Percentiles rank a stretch among this genome's conserved stretches.
Conservation (phyloP, 2,113 vertebrate genomes). For the Speoplatyrhinus poulsoni region DNA sequence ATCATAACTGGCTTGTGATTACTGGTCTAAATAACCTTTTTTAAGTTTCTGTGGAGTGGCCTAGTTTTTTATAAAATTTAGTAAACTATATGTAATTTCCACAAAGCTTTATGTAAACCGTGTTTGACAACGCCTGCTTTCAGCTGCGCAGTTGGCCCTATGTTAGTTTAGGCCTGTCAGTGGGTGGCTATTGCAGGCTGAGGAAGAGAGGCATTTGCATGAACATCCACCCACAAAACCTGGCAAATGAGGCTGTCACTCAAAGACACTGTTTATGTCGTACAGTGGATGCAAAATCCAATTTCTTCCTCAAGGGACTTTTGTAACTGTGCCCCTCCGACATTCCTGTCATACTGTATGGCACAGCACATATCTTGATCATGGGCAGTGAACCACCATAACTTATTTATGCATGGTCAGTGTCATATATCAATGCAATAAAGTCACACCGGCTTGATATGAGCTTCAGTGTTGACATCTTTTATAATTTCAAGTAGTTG, state of each 20-base stretch:
- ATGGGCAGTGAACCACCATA: neutral
- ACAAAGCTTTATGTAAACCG: conserved; percentile 58
- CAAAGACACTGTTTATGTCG: conserved; percentile 67
- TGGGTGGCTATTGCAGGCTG: conserved; percentile 69
- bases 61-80: conserved; percentile 34
- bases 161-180: conserved; percentile 68
- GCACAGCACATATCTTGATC: conserved; percentile 44
- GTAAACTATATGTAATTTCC: conserved; percentile 32
- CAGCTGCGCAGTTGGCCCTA: conserved; percentile 51
- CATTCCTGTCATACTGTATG: conserved; percentile 42
- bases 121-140: conserved; percentile 35
- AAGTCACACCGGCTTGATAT: neutral
- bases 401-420: conserved; percentile 11
- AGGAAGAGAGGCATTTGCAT: conserved; percentile 72
- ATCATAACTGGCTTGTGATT: conserved; percentile 20
- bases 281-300: conserved; percentile 60
- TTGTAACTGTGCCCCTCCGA: conserved; percentile 40
- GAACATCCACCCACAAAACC: conserved; percentile 75
- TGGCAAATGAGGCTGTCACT: conserved; percentile 78
- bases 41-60: conserved; percentile 42
- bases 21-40: conserved; percentile 26
- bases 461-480: neutral
- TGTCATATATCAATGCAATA: conserved; percentile 2
- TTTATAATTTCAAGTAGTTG: neutral
- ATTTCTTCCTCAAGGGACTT: conserved; percentile 52